phyloP scores from a whole-genome alignment of 1,140 invertebrate genomes.

The Anagrus nilaparvatae region DNA sequence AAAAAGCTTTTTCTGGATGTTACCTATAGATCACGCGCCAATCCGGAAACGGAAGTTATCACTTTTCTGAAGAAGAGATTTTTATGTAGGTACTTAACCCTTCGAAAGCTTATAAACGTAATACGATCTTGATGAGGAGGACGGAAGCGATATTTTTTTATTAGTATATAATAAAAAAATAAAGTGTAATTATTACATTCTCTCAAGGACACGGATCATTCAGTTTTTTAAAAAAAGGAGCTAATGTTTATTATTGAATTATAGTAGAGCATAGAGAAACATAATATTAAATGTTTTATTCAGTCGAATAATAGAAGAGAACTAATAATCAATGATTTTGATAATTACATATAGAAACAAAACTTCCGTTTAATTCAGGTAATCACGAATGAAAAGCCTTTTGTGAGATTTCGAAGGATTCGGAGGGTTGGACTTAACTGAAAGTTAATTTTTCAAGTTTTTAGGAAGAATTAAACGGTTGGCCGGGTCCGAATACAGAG shows the following conservation, averaged over 20 bases:
- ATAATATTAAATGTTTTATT: no score
- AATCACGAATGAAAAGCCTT: no score
- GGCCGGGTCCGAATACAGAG: no score
- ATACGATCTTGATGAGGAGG: conserved; percentile 24
- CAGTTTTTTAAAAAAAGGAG: neutral
- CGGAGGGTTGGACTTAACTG: no score
- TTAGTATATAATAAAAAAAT: neutral
- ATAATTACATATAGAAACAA: no score
- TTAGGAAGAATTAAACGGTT: no score
- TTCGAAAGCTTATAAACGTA: conserved; percentile 23
- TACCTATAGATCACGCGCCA: conserved; percentile 21
- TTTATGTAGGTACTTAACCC: conserved; percentile 31
- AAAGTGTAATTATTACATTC: neutral
- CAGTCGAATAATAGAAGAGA: no score
- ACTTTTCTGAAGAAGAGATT: conserved; percentile 21
- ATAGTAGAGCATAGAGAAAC: no score
- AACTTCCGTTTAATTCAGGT: no score
- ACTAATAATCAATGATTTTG: no score
- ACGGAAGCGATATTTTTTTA: neutral
- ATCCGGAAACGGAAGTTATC: conserved; percentile 39
- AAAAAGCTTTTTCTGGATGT: conserved; percentile 19
- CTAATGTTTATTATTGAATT: conserved; percentile 2
- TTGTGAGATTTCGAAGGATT: no score
- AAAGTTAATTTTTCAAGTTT: no score
- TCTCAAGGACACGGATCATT: neutral